Conservation (phyloP, 2,888 invertebrate species). For the Amaurobius ferox region DNA sequence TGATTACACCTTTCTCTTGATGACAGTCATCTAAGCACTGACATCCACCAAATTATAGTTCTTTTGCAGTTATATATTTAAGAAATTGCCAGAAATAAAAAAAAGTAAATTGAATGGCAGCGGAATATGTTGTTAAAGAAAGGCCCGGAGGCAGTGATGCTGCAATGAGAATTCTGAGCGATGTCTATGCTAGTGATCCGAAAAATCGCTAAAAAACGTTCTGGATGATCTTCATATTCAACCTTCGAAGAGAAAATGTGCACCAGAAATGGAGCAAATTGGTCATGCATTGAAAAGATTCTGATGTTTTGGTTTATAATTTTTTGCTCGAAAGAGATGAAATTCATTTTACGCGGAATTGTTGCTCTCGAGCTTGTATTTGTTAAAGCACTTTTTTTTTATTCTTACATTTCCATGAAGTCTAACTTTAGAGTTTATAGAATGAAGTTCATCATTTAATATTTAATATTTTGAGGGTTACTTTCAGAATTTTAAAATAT, state of each 20-base stretch:
- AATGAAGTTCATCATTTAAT: no score
- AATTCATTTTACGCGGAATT: no score
- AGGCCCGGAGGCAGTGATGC: neutral
- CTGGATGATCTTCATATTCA: neutral
- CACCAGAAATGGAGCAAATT: slow-evolving; percentile 5
- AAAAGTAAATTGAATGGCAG: neutral
- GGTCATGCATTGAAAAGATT: neutral
- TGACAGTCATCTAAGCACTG: no score
- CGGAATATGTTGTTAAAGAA: neutral
- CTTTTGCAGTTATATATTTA: neutral
- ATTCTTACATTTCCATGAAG: no score
- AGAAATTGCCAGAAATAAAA: neutral
- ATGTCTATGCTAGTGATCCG: slow-evolving; percentile 3
- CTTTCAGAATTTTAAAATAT: no score
- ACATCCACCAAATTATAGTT: no score
- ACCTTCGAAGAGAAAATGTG: neutral
- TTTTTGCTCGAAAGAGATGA: no score
- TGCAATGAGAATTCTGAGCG: neutral
- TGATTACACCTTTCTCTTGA: no score
- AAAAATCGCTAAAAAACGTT: neutral
- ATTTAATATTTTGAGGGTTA: no score
- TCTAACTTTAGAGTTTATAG: no score
- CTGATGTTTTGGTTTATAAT: neutral
- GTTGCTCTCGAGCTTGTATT: no score
- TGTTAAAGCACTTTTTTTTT: no score